A percentile compares a stretch with the other conserved stretches of the same genome.
These are phyloP conservation scores for Sitta europaea DNA, from an alignment of 2,113 vertebrate species.

Conservation along the genomic window DNA sequence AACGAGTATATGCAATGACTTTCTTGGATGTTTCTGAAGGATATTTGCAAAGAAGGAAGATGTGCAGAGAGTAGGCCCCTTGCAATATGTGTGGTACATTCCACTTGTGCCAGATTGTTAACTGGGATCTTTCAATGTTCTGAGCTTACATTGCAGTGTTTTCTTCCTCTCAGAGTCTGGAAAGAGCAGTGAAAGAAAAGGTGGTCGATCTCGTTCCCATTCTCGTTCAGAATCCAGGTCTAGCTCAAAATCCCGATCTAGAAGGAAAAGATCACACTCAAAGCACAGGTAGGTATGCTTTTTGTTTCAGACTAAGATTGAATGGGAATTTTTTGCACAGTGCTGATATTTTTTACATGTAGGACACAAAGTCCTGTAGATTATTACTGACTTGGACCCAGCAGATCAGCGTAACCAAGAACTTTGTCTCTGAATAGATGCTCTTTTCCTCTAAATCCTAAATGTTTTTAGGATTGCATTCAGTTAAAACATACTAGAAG, in stretches of 20 bases:
- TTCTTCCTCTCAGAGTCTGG: conserved; percentile 77
- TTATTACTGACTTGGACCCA: background rate
- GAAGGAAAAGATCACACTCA: conserved; percentile 86
- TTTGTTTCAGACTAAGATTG: background rate
- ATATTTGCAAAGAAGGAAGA: conserved; percentile 82
- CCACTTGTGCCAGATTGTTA: conserved; percentile 80
- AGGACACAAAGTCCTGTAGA: background rate
- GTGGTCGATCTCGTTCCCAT: conserved; percentile 79
- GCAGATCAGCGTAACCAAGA: background rate
- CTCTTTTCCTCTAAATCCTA: background rate
- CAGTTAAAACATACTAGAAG: background rate
- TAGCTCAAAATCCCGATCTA: conserved; percentile 78
- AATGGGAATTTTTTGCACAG: background rate
- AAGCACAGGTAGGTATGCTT: conserved; percentile 81
- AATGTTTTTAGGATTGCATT: background rate
- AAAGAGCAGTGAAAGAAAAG: conserved; percentile 79
- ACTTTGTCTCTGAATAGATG: background rate
- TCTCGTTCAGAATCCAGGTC: conserved; percentile 83
- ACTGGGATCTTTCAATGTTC: conserved; percentile 81
- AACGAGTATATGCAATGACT: conserved; percentile 82
- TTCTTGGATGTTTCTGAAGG: conserved; percentile 83
- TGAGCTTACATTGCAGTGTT: conserved; percentile 83
- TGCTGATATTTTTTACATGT: background rate
- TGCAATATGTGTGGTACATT: conserved; percentile 79
- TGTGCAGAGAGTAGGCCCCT: conserved; percentile 79